Conservation (phyloP, 2,113 vertebrate genomes). For the Willisornis vidua region DNA sequence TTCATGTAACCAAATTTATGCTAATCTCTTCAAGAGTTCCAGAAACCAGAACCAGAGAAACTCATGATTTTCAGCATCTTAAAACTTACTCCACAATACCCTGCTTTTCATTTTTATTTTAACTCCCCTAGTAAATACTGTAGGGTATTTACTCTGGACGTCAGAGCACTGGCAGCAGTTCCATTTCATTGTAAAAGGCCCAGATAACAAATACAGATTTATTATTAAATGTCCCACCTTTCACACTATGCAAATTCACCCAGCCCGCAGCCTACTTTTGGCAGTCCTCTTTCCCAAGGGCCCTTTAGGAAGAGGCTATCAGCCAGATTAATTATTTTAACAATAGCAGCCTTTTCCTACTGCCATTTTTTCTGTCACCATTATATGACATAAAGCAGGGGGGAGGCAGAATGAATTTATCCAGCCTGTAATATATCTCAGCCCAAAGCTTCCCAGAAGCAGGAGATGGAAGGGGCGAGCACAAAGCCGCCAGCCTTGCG, state of each 20-base stretch:
- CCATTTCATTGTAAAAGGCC: constrained; percentile 1
- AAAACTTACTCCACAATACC: background rate
- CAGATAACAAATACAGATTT: constrained; percentile 53
- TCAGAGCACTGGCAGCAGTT: background rate
- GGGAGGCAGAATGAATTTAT: constrained; percentile 17
- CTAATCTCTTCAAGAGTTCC: background rate
- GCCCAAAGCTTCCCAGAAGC: constrained; percentile 28
- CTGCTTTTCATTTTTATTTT: background rate
- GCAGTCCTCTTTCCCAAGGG: constrained; percentile 58
- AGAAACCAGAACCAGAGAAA: background rate
- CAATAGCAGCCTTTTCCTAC: constrained; percentile 62
- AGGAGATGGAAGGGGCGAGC: background rate
- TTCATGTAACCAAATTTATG: constrained; percentile 14
- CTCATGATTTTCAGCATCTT: background rate
- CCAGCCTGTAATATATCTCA: background rate
- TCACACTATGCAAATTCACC: constrained; percentile 52
- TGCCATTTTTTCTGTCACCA: constrained; percentile 48
- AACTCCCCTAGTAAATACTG: background rate
- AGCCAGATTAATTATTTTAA: constrained; percentile 70
- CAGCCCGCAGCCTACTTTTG: constrained; percentile 58
- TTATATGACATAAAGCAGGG: constrained; percentile 40
- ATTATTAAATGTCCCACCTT: constrained; percentile 56
- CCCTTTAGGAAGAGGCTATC: constrained; percentile 64
- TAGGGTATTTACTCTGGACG: background rate
- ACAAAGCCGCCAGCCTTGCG: background rate